phyloP scores from a whole-genome alignment of 2,888 invertebrate genomes.

The Metacarcinus magister region DNA sequence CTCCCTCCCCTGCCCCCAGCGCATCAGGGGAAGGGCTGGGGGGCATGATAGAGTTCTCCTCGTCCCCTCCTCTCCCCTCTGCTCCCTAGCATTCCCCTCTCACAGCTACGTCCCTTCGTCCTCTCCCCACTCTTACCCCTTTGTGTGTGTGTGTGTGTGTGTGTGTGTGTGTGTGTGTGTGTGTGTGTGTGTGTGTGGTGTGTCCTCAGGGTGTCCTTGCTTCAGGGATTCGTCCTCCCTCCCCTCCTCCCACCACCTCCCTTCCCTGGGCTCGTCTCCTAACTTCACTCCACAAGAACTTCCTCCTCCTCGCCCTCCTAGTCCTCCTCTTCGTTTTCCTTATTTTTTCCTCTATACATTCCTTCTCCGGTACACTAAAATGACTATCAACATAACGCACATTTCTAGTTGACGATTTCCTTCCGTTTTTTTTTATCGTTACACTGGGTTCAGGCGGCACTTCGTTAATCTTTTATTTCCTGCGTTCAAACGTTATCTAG shows the following conservation, averaged over 20 bases:
- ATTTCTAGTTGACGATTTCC: too few relatives aligned
- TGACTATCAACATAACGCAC: too few relatives aligned
- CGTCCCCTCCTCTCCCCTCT: neutral
- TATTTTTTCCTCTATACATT: neutral
- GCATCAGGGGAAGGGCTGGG: conserved; percentile 12
- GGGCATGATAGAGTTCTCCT: neutral
- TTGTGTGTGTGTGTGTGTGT: conserved; percentile 54
- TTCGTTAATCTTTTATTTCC: too few relatives aligned
- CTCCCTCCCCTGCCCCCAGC: conserved; percentile 12
- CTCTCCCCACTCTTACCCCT: neutral
- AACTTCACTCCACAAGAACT: neutral
- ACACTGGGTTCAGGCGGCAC: too few relatives aligned
- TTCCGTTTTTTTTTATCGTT: too few relatives aligned
- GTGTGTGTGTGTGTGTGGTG: conserved; percentile 49
- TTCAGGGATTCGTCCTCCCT: neutral
- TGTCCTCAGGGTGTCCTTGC: neutral
- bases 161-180: conserved; percentile 63
- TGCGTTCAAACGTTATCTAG: too few relatives aligned
- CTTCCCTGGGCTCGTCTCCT: neutral
- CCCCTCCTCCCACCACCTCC: neutral
- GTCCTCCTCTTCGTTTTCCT: neutral
- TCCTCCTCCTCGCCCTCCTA: neutral
- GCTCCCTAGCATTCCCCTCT: conserved; percentile 36
- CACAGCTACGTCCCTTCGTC: neutral
- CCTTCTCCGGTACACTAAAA: neutral